These are phyloP conservation scores for Crotalus tigris DNA, from an alignment of 2,113 vertebrate genomes.

Conservation along the genomic window DNA sequence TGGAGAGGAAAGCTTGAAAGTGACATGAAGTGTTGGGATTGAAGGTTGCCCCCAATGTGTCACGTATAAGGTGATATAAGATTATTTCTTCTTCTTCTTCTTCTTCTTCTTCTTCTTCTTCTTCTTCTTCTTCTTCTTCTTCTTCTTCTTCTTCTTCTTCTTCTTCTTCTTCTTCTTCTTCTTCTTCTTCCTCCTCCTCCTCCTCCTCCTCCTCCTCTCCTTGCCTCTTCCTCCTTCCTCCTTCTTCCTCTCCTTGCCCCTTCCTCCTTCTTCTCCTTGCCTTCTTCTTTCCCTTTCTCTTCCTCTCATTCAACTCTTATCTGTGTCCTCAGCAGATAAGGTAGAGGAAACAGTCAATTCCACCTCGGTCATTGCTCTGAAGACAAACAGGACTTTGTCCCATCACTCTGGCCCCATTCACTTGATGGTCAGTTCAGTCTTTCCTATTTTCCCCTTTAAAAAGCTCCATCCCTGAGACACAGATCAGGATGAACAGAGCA, in stretches of 20 bases:
- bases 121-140: too few species aligned
- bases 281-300: background rate
- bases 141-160: too few species aligned
- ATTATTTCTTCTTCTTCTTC: too few species aligned
- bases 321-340: background rate
- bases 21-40: background rate
- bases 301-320: background rate
- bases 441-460: background rate
- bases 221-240: too few species aligned
- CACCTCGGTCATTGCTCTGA: background rate
- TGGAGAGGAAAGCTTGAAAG: background rate
- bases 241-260: too few species aligned
- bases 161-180: too few species aligned
- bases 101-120: too few species aligned
- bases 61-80: background rate
- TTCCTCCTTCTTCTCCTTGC: too few species aligned
- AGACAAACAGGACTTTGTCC: background rate
- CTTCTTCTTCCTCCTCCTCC: too few species aligned
- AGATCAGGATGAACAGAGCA: background rate
- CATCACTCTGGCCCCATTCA: background rate
- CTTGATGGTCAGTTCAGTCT: rapidly evolving
- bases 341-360: background rate
- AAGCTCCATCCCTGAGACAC: background rate
- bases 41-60: background rate
- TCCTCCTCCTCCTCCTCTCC: too few species aligned